phyloP scores from a whole-genome alignment of 2,888 invertebrate genomes.

The Schizotus pectinicornis region DNA sequence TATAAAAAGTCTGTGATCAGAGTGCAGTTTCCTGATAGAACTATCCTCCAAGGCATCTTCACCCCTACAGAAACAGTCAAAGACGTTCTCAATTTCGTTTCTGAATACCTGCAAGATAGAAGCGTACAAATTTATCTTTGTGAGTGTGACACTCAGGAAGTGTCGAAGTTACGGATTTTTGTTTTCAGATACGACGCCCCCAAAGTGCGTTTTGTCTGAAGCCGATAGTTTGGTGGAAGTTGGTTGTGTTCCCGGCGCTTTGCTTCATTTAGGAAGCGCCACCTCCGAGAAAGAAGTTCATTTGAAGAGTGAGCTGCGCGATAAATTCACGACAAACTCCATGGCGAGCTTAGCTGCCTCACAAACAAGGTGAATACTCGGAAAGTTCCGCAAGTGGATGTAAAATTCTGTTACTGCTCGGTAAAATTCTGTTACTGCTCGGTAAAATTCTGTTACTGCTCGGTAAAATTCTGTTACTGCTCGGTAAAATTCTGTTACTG shows the following conservation, averaged over 20 bases:
- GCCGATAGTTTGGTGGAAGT: slow-evolving; percentile 72
- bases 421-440: too few species aligned
- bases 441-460: too few species aligned
- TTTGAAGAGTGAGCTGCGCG: slow-evolving; percentile 66
- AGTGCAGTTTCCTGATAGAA: slow-evolving; percentile 84
- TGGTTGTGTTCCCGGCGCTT: slow-evolving; percentile 79
- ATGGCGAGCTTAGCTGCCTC: slow-evolving; percentile 73
- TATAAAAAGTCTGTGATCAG: slow-evolving; percentile 82
- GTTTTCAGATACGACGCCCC: slow-evolving; percentile 79
- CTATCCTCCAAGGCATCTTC: slow-evolving; percentile 87
- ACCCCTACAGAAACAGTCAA: slow-evolving; percentile 75
- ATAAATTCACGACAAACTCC: slow-evolving; percentile 69
- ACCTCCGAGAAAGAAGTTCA: slow-evolving; percentile 56
- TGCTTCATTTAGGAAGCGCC: slow-evolving; percentile 73
- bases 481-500: too few species aligned
- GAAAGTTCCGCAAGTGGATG: too few species aligned
- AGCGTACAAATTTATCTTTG: slow-evolving; percentile 77
- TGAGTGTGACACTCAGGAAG: slow-evolving; percentile 65
- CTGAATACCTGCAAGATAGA: slow-evolving; percentile 74
- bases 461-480: too few species aligned
- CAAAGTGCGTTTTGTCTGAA: slow-evolving; percentile 71
- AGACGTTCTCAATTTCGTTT: slow-evolving; percentile 76
- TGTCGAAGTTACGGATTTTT: too few species aligned
- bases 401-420: too few species aligned
- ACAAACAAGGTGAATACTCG: slow-evolving; percentile 72